Base-by-base conservation (phyloP, 2,113 vertebrate genomes). In the Tragulus kanchil region DNA sequence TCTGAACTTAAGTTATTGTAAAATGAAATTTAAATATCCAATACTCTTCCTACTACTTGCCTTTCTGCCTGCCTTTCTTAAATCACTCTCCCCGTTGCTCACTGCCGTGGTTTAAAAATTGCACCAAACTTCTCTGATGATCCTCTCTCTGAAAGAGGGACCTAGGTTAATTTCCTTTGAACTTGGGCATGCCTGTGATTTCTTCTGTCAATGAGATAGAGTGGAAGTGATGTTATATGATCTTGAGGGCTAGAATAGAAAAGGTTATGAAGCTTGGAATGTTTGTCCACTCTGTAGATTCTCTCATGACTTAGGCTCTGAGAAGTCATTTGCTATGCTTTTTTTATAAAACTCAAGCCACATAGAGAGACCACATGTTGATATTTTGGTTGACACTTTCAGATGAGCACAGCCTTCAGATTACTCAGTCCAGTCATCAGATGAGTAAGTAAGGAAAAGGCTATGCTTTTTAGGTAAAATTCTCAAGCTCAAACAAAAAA, bases 371-470 rank as follows among this genome's bases (percentile, higher is more conserved):
- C 28, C 56, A 59, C 69, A 61, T 61, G 42, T 61, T 75, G 75
- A 54, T 90, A 42, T 11, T 82, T 54, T 82, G 25, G 31, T 89
- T 67, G 64, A 75, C 15, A 83, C 65, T 90, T 83, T 11, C 6
- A 93, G 13, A 52, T 64, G 54, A 83, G n/a, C 21, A 56, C 23
- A 95, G 31, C 31, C 56, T 90, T 96, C 64, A n/a, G 45, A 82
- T 71, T 93, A 87, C 83, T n/a, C 52, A 90, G 12, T n/a, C 45
- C 14, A 11, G 5, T 86, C 67, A 93, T 71, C 54, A 67, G n/a
- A 84, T 75, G 8, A 85, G 31, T 90, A 65, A 93, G 50, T 73
- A 61, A 88, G 96, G 64, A 95, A n/a, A n/a, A 85, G n/a, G 23
- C 21, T 95, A 59, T n/a, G n/a, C n/a, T n/a, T n/a, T n/a, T n/a